Base-by-base conservation (phyloP, 2,888 invertebrate genomes). In the Danaus chrysippus region DNA sequence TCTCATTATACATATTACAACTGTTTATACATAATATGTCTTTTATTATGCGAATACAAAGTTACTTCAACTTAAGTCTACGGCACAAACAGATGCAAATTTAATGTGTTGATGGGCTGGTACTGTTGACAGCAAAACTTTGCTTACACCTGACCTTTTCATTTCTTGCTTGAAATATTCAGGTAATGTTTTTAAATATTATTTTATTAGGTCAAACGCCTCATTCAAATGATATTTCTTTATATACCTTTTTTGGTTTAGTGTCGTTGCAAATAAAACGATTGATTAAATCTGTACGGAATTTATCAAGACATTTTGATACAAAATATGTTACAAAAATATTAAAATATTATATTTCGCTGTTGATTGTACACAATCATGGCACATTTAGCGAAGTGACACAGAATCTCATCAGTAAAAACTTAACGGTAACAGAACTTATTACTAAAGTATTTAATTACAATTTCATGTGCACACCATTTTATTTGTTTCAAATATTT, bases 41-140 rank as follows among this genome's bases (percentile, higher is more conserved):
- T 59, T 9, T 42, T 54, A 12, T 56, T 42, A 41, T 53, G 42
- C 46, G 54, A 42, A 23, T 56, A 49, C 62, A 59, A 62, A 62
- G 62, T 61, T 64, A 17, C 56, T 59, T 42, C 53, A 58, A 55
- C 61, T 54, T 46, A 56, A 64, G 58, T 63, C 65, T 59, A 52
- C 54, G 58, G 54, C 83, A 77, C 83, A 81, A 81, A 82, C 84
- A 83, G 83, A 86, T 86, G 82, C 86, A 87, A 84, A 78, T 86
- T 86, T 85, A 86, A 84, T 85, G 83, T 81, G 73, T 73, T 69
- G n/a, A 66, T 46, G 44, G 61, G 58, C 13, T 58, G 54, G 11
- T 58, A 62, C 57, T 10, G 70, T 73, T 58, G 67, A 72, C 69
- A 71, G 67, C 67, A 69, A 66, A 70, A 66, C 65, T 49, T 49